A percentile compares a stretch with the other conserved stretches of the same genome.
phyloP scores from a whole-genome alignment of 2,797 vertebrate genomes.

The Numenius phaeopus region DNA sequence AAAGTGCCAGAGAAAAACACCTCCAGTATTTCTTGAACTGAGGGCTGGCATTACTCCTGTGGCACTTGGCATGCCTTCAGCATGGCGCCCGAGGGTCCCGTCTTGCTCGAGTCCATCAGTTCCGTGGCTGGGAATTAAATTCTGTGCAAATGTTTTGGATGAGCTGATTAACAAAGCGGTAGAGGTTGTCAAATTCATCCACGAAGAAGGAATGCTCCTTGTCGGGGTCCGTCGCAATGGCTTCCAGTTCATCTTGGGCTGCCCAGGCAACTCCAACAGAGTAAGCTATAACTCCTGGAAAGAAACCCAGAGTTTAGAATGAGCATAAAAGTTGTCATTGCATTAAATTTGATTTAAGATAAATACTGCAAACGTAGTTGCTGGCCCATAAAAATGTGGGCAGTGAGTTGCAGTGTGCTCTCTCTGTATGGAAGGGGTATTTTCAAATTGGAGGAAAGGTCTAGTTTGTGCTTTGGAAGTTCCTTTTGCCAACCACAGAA shows the following conservation, averaged over 20 bases:
- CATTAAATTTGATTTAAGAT: not conserved
- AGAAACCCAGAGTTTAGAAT: not conserved
- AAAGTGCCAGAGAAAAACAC: not conserved
- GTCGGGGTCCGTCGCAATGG: slow-evolving; percentile 94
- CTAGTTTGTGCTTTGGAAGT: not conserved
- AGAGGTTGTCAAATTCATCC: slow-evolving; percentile 96
- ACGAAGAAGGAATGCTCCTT: slow-evolving; percentile 97
- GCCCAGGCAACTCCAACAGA: slow-evolving; percentile 96
- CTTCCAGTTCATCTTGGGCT: slow-evolving; percentile 94
- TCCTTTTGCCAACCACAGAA: not conserved
- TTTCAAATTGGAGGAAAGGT: not conserved
- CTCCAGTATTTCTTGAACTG: not conserved
- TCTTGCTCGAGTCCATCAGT: slow-evolving; percentile 79
- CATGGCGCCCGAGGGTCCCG: not conserved
- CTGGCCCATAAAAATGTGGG: not conserved
- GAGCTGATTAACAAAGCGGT: slow-evolving; percentile 90
- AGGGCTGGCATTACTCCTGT: not conserved
- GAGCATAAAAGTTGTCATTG: not conserved
- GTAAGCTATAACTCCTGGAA: slow-evolving; percentile 93
- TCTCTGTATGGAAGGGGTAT: not conserved
- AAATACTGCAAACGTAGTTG: not conserved
- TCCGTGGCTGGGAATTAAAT: slow-evolving; percentile 97
- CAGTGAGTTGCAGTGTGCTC: not conserved
- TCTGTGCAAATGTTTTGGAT: slow-evolving; percentile 97
- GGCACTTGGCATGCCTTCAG: not conserved